Percentiles rank a stretch among this genome's conserved stretches.
phyloP scores from a whole-genome alignment of 2,888 invertebrate species.

The Noctua comes region DNA sequence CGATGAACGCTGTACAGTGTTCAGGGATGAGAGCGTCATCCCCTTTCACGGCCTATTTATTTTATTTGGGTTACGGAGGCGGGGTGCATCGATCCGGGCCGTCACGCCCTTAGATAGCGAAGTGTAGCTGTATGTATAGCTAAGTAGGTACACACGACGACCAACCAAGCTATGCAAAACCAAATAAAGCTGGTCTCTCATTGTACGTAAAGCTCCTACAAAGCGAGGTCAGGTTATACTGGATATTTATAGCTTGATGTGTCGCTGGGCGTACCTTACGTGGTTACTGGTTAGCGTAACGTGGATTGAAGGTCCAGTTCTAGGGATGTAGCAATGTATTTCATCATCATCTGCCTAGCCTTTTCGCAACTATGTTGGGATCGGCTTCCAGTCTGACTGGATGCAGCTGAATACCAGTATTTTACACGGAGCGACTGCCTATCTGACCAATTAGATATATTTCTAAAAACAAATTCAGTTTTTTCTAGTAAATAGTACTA shows the following conservation, averaged over 20 bases:
- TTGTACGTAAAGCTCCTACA: too few relatives aligned
- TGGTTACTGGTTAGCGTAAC: not conserved
- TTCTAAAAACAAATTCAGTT: not conserved
- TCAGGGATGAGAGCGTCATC: slow-evolving; percentile 24
- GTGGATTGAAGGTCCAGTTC: not conserved
- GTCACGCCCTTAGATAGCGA: slow-evolving; percentile 26
- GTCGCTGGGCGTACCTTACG: not conserved
- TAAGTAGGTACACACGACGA: not conserved
- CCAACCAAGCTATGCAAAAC: too few relatives aligned
- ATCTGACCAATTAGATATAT: not conserved
- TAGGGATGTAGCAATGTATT: not conserved
- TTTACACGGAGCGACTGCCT: not conserved
- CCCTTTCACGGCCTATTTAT: slow-evolving; percentile 54
- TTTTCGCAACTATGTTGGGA: not conserved
- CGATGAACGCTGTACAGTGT: slow-evolving; percentile 14
- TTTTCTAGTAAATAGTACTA: not conserved
- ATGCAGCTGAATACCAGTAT: not conserved
- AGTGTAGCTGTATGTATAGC: not conserved
- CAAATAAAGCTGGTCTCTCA: too few relatives aligned
- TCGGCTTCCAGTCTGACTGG: not conserved
- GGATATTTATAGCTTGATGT: too few relatives aligned
- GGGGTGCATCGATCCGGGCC: slow-evolving; percentile 40
- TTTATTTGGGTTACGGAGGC: slow-evolving; percentile 58
- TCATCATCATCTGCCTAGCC: not conserved
- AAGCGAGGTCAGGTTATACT: too few relatives aligned